phyloP scores from a whole-genome alignment of 2,888 invertebrate genomes.

The Zhuqinia jingwanae region DNA sequence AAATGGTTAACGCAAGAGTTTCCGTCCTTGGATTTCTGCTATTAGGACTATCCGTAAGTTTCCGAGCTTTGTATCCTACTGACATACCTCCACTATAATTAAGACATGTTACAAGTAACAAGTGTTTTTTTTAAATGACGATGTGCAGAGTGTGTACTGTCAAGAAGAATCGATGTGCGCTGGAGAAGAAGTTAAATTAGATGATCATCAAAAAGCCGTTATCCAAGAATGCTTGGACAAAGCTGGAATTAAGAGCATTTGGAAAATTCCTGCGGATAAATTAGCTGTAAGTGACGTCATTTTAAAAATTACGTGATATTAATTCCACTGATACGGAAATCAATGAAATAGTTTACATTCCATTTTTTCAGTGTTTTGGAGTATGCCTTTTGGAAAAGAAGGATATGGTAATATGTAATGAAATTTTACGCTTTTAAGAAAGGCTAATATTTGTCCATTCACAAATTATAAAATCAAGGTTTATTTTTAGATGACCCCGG shows the following conservation, averaged over 20 bases:
- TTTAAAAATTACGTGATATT: no score
- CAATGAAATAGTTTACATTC: not conserved
- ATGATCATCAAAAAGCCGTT: constrained; percentile 72
- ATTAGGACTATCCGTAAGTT: constrained; percentile 45
- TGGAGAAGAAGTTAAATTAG: constrained; percentile 72
- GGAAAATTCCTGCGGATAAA: constrained; percentile 75
- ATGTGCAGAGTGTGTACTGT: constrained; percentile 49
- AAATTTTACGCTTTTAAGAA: not conserved
- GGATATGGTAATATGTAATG: constrained; percentile 67
- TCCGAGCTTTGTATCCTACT: not conserved
- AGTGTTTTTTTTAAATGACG: not conserved
- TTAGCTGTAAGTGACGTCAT: constrained; percentile 69
- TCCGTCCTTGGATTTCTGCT: constrained; percentile 58
- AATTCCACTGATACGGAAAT: not conserved
- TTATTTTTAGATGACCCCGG: constrained; percentile 68
- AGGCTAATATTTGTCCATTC: not conserved
- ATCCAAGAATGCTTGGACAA: constrained; percentile 72
- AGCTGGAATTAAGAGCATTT: constrained; percentile 73
- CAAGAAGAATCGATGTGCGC: constrained; percentile 75
- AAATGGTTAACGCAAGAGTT: constrained; percentile 31
- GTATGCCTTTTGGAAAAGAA: constrained; percentile 76
- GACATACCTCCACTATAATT: not conserved
- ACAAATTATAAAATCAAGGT: no score
- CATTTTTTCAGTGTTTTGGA: constrained; percentile 73
- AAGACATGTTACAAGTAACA: not conserved